A percentile compares a stretch with the other conserved stretches of the same genome.
Evolutionary conservation across 2,888 invertebrate genomes (phyloP).

Genomic region (Dione vanillae): DNA sequence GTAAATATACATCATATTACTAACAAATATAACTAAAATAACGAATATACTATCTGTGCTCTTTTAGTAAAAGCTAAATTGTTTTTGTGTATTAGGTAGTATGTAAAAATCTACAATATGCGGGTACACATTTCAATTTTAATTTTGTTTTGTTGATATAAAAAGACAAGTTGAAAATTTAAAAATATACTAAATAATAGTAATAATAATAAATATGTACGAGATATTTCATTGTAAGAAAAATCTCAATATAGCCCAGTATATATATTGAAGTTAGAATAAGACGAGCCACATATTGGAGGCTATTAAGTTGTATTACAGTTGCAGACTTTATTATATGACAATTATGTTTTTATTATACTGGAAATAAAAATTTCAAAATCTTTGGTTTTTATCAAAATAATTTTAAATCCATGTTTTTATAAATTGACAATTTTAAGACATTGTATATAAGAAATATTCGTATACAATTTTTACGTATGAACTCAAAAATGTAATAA

Average conservation of each 20-base stretch:
- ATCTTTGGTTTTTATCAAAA: conserved; percentile 17
- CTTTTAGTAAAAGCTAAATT: not conserved
- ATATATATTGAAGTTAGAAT: not conserved
- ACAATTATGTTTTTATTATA: not conserved
- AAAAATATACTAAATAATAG: not conserved
- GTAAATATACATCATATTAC: conserved; percentile 44
- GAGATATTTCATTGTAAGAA: not conserved
- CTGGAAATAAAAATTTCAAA: not conserved
- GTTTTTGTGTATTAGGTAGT: conserved; percentile 2
- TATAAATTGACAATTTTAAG: conserved; percentile 21
- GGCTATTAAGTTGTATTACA: not conserved
- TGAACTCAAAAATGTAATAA: conserved; percentile 33
- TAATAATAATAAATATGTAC: not conserved
- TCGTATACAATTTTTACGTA: conserved; percentile 49
- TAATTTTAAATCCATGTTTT: not conserved
- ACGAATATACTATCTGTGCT: conserved; percentile 25
- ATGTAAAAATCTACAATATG: conserved; percentile 15
- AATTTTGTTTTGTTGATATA: not conserved
- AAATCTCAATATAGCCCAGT: not conserved
- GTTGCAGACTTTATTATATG: not conserved
- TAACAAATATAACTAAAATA: conserved; percentile 37
- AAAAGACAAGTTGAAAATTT: not conserved
- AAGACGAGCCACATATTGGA: conserved; percentile 6
- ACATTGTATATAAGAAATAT: conserved; percentile 13
- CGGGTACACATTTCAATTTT: not conserved